phyloP scores from a whole-genome alignment of 2,797 vertebrate genomes.

The Lacerta viridis region DNA sequence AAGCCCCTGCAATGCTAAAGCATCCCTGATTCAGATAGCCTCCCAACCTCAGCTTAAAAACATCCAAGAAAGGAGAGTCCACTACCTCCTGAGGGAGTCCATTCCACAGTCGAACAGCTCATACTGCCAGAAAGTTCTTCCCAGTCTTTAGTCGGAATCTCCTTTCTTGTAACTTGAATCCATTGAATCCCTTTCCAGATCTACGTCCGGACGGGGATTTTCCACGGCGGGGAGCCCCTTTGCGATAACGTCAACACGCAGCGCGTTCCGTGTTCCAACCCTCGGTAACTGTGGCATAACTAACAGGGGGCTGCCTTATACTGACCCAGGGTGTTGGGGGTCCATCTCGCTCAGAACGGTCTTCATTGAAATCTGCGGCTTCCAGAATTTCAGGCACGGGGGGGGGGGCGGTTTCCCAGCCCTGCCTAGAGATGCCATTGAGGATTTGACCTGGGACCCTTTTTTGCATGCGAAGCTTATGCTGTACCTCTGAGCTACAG shows the following conservation, averaged over 20 bases:
- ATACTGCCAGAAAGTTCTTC: too few relatives aligned
- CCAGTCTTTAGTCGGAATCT: too few relatives aligned
- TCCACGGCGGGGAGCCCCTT: slow-evolving; percentile 78
- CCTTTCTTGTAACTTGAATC: too few relatives aligned
- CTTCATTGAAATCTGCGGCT: background rate
- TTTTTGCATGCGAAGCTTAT: background rate
- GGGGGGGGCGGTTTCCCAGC: background rate
- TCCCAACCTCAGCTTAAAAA: too few relatives aligned
- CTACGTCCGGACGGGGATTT: slow-evolving; percentile 78
- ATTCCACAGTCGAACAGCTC: too few relatives aligned
- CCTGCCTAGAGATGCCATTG: background rate
- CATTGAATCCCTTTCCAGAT: slow-evolving; percentile 63
- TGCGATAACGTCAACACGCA: slow-evolving; percentile 80
- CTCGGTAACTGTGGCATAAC: slow-evolving; percentile 62
- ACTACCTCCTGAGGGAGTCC: too few relatives aligned
- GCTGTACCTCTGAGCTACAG: background rate
- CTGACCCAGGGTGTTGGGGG: background rate
- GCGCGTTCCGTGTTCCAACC: slow-evolving; percentile 77
- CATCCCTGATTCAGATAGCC: too few relatives aligned
- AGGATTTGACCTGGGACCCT: background rate
- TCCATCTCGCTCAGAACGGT: background rate
- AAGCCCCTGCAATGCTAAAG: too few relatives aligned
- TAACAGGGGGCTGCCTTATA: too few relatives aligned
- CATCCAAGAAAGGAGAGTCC: too few relatives aligned
- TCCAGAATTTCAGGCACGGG: background rate